phyloP scores from a whole-genome alignment of 1,140 invertebrate genomes.

The Drosophila obscura region DNA sequence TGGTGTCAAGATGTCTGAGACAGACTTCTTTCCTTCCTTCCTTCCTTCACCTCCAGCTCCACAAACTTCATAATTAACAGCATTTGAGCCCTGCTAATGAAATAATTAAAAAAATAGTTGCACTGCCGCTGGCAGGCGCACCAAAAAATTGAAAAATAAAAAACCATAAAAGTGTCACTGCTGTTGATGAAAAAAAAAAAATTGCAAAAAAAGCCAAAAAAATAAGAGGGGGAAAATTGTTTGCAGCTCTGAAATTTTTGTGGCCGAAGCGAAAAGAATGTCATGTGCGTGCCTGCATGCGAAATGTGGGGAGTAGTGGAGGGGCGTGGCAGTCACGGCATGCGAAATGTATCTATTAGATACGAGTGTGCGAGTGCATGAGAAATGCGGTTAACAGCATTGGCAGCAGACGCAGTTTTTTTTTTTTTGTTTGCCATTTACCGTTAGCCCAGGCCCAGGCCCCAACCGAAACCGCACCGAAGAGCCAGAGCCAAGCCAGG shows the following conservation, averaged over 20 bases:
- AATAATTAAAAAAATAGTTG: slow-evolving; percentile 55
- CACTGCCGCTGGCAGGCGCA: slow-evolving; percentile 36
- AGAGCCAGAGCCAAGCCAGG: neutral
- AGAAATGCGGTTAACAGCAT: slow-evolving; percentile 67
- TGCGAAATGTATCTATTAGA: slow-evolving; percentile 65
- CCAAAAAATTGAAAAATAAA: slow-evolving; percentile 15
- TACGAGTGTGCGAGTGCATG: slow-evolving; percentile 43
- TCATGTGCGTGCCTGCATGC: slow-evolving; percentile 45
- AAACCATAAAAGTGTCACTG: slow-evolving; percentile 42
- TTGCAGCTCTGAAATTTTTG: slow-evolving; percentile 34
- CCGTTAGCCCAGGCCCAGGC: slow-evolving; percentile 47
- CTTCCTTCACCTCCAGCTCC: neutral
- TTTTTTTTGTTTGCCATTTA: slow-evolving; percentile 36
- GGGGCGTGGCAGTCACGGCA: slow-evolving; percentile 49
- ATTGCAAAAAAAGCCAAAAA: neutral
- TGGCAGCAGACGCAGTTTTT: slow-evolving; percentile 45
- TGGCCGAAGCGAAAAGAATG: slow-evolving; percentile 34
- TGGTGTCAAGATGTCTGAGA: slow-evolving; percentile 42
- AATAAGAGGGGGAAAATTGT: slow-evolving; percentile 15
- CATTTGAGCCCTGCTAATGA: slow-evolving; percentile 40
- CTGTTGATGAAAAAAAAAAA: slow-evolving; percentile 23
- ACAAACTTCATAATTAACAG: neutral
- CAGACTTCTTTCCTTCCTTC: slow-evolving; percentile 20
- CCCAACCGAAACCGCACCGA: neutral
- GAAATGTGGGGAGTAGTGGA: slow-evolving; percentile 15